Conservation (phyloP, 2,888 invertebrate genomes). For the Cerastis rubricosa region DNA sequence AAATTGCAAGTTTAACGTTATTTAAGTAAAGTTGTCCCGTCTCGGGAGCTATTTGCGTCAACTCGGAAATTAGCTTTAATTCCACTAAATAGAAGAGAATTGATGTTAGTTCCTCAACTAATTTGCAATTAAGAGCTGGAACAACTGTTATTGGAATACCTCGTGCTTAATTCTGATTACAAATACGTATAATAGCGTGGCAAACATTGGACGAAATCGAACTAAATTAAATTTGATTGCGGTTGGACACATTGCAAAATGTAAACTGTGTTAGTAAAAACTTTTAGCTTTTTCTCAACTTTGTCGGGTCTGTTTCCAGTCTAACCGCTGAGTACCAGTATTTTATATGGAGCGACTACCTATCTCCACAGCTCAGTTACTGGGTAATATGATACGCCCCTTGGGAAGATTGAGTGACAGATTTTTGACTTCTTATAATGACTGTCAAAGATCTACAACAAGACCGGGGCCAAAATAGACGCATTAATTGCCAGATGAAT, state of each 20-base stretch:
- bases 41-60: slow-evolving; percentile 63
- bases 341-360: neutral
- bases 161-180: slow-evolving; percentile 66
- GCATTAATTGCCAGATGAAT: neutral
- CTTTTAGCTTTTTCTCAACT: neutral
- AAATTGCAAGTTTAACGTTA: slow-evolving; percentile 57
- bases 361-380: neutral
- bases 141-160: slow-evolving; percentile 65
- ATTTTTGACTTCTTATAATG: neutral
- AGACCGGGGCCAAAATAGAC: neutral
- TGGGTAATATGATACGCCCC: neutral
- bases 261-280: neutral
- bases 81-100: slow-evolving; percentile 69
- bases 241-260: slow-evolving; percentile 7
- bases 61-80: slow-evolving; percentile 71
- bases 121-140: slow-evolving; percentile 71
- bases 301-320: neutral
- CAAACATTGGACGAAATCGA: slow-evolving; percentile 17
- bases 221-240: slow-evolving; percentile 26
- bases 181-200: slow-evolving; percentile 34
- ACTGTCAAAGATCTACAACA: neutral
- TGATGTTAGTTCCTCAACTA: slow-evolving; percentile 71
- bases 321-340: neutral
- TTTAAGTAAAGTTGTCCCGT: slow-evolving; percentile 54
- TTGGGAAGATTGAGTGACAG: neutral